Base-by-base conservation (phyloP, 2,113 vertebrate genomes). In the Odontophorus gujanensis region DNA sequence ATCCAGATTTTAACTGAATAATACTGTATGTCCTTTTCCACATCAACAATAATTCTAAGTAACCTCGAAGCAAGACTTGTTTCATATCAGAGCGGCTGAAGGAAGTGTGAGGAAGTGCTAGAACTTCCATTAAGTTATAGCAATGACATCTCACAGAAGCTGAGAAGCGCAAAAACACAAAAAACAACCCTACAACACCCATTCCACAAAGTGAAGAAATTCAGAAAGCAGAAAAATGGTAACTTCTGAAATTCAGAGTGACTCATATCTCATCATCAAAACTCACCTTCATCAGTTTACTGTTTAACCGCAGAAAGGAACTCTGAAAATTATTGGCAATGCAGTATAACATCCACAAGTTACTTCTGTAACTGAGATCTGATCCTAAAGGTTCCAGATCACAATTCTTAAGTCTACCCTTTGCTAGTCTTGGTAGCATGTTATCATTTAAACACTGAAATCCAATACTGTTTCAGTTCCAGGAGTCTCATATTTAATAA, bases 81-180 rank as follows among this genome's bases (percentile, higher is more conserved):
- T 94, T 92, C 74, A 71, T 74, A 69, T 11, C 21, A 58, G 38
- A 87, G 32, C 9, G 76, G 79, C 48, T 67, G 82, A 90, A 86
- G 47, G 21, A 79, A 91, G 62, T 7, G 51, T 28, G 38, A 92
- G 32, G 48, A 86, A 73, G 50, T 38, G 79, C 62, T 57, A 75
- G 81, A 92, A 93, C 50, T 67, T 91, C 84, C 84, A 95, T 96
- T 74, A 95, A 84, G 48, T 83, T 91, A 8, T 45, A 86, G 88
- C 81, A 94, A 45, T 43, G 62, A 82, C 25, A 86, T 85, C 69
- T 40, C 61, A 68, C 50, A 90, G 58, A 38, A 91, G 34, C n/a
- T 76, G 42, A 88, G 10, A 91, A 93, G 40, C 51, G 7, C 4
- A 3, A 22, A 6, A 3, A 2, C 1, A 2, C 10, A 11, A 17